Conservation (phyloP, 2,797 vertebrate species). For the Neostethus bicornis region DNA sequence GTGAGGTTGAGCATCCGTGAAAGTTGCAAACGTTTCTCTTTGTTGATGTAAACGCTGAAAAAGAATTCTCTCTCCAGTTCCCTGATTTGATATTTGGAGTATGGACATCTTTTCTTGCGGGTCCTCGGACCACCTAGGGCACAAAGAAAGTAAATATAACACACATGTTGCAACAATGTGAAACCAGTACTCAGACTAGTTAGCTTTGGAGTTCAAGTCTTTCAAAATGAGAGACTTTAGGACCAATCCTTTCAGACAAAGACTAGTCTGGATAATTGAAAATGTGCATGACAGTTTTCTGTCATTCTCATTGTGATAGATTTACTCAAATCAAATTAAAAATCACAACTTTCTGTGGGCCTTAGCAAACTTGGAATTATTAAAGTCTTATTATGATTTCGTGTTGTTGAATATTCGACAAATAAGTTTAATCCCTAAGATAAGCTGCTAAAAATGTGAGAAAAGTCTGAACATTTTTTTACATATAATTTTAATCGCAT, state of each 20-base stretch:
- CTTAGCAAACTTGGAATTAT: too few relatives aligned
- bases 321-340: conserved; percentile 11
- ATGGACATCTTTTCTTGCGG: conserved; percentile 97
- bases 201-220: conserved; percentile 64
- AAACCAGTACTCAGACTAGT: conserved; percentile 5
- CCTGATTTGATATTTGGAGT: conserved; percentile 97
- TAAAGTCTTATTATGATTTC: too few relatives aligned
- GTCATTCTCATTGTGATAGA: conserved; percentile 31
- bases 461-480: too few relatives aligned
- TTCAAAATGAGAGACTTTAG: conserved; percentile 31
- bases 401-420: too few relatives aligned
- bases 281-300: conserved; percentile 22
- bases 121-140: conserved; percentile 92
- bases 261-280: conserved; percentile 37
- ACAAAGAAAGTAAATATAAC: conserved; percentile 6
- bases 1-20: conserved; percentile 98
- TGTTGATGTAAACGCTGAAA: conserved; percentile 99
- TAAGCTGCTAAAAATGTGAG: too few relatives aligned
- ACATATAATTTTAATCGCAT: too few relatives aligned
- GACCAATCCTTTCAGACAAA: conserved; percentile 54
- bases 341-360: conserved; percentile 17
- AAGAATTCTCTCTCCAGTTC: conserved; percentile 99
- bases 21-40: conserved; percentile 96
- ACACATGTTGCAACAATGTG: conserved; percentile 2
- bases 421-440: too few relatives aligned